Percentiles rank a stretch among this genome's conserved stretches.
These are phyloP conservation scores for Amiota mariae DNA, from an alignment of 2,888 invertebrate genomes.

Conservation along the genomic window DNA sequence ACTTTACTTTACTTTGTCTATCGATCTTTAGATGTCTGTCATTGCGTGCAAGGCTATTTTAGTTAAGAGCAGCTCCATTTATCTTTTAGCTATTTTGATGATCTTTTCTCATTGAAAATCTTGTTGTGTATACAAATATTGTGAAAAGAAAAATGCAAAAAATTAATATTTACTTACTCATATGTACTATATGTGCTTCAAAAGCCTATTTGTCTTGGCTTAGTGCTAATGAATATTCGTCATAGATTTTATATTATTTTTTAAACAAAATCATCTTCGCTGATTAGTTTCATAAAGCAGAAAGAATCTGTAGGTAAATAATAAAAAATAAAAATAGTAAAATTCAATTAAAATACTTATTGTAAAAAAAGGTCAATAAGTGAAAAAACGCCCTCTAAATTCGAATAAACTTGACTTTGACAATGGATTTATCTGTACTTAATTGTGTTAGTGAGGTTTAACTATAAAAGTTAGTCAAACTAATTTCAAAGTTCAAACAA, in stretches of 20 bases:
- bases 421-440: no score
- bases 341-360: background rate
- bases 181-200: background rate
- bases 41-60: slow-evolving; percentile 2
- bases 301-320: slow-evolving; percentile 10
- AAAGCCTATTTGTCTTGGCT: background rate
- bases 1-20: no score
- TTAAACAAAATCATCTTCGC: no score
- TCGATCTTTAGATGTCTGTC: background rate
- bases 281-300: background rate
- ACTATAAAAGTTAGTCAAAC: no score
- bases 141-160: background rate
- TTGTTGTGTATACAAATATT: no score
- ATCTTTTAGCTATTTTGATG: background rate
- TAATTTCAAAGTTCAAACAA: no score
- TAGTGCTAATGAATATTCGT: slow-evolving; percentile 12
- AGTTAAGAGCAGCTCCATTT: background rate
- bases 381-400: no score
- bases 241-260: background rate
- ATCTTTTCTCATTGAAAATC: background rate
- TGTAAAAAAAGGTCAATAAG: background rate
- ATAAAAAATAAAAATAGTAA: background rate
- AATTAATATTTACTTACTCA: background rate
- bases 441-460: no score
- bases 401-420: no score